A percentile compares a stretch with the other conserved stretches of the same genome.
Conservation (phyloP, 2,113 vertebrate species). For the Ctenomys sociabilis region DNA sequence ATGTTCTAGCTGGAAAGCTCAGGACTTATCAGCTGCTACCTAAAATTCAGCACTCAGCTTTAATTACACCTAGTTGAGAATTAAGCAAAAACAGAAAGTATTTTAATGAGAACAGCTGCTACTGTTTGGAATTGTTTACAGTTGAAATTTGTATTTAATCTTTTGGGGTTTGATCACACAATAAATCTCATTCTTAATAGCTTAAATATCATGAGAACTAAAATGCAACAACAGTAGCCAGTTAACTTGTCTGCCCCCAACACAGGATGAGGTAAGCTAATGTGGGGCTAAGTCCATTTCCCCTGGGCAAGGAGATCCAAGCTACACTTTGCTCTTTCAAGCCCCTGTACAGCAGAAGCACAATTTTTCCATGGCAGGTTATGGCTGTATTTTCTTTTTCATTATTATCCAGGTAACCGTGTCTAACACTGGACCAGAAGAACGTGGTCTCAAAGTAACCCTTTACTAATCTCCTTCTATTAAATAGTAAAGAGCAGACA, state of each 20-base stretch:
- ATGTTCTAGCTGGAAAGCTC: conserved; percentile 26
- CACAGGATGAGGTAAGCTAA: not conserved
- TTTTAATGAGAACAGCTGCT: conserved; percentile 48
- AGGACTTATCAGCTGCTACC: conserved; percentile 44
- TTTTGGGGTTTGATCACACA: conserved; percentile 1
- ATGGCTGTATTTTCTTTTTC: not conserved
- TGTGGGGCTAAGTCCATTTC: not conserved
- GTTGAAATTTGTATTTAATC: conserved; percentile 26
- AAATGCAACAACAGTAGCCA: not conserved
- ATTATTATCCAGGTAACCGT: not conserved
- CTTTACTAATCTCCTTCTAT: not conserved
- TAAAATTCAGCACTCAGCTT: conserved; percentile 55
- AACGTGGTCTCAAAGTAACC: not conserved
- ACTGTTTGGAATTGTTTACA: not conserved
- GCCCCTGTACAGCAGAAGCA: not conserved
- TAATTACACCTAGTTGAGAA: conserved; percentile 52
- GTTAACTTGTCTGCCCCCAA: not conserved
- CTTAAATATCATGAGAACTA: conserved; percentile 28
- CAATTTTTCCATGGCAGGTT: not conserved
- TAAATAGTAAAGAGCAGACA: not conserved
- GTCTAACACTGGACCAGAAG: not conserved
- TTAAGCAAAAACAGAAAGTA: conserved; percentile 46
- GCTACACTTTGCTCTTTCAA: not conserved
- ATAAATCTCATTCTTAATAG: conserved; percentile 18
- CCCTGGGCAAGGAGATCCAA: not conserved